Evolutionary conservation across 2,888 invertebrate species (phyloP).

Genomic region (Agonopterix heracliana): DNA sequence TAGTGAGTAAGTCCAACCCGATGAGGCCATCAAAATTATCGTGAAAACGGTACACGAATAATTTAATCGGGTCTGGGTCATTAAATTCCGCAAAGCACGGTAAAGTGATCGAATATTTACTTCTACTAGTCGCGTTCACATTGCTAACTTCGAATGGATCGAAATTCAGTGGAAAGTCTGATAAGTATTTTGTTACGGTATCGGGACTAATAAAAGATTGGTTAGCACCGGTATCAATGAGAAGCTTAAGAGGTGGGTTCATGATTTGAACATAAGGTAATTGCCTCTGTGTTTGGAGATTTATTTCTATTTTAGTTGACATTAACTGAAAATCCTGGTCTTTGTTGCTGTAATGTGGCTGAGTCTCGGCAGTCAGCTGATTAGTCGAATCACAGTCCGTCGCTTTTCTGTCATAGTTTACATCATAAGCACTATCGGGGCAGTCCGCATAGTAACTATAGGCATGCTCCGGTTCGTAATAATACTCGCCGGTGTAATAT

Average conservation of each 20-base stretch:
- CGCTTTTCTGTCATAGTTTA: too few species aligned
- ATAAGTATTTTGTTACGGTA: too few species aligned
- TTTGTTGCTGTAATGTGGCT: too few species aligned
- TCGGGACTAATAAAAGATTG: too few species aligned
- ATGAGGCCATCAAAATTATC: conserved; percentile 16
- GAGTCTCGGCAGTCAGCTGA: too few species aligned
- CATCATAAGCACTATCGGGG: too few species aligned
- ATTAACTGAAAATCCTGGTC: neutral
- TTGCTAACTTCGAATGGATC: conserved; percentile 14
- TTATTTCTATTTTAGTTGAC: conserved; percentile 11
- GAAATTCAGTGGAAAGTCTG: too few species aligned
- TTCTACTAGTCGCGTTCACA: conserved; percentile 7
- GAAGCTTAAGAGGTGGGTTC: conserved; percentile 12
- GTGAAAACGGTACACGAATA: too few species aligned
- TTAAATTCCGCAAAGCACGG: conserved; percentile 4
- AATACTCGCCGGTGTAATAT: too few species aligned
- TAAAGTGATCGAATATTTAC: neutral
- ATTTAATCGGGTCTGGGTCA: conserved; percentile 1
- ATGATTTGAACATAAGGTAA: conserved; percentile 12
- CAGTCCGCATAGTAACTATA: too few species aligned
- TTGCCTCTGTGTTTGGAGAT: conserved; percentile 12
- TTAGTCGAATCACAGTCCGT: too few species aligned
- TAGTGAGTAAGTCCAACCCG: conserved; percentile 12
- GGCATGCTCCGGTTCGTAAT: too few species aligned
- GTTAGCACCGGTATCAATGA: conserved; percentile 13